Conservation (phyloP, 2,113 vertebrate genomes). For the Oriolus oriolus region DNA sequence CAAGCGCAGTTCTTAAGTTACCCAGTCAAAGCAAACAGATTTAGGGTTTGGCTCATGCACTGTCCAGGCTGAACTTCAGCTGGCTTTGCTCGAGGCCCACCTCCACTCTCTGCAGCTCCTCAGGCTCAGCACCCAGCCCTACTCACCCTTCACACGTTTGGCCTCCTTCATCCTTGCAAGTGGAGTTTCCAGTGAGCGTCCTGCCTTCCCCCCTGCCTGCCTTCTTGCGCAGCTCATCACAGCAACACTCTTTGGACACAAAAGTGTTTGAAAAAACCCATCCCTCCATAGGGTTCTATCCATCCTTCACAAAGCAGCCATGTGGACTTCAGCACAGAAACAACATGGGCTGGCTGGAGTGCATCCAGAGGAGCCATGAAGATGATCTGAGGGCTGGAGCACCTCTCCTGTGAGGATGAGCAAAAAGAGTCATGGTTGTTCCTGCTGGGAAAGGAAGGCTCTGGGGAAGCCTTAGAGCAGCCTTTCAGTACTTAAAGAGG, state of each 20-base stretch:
- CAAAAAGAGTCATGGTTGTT: background rate
- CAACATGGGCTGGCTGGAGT: background rate
- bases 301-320: background rate
- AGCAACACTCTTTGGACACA: background rate
- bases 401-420: background rate
- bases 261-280: background rate
- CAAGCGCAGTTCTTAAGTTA: background rate
- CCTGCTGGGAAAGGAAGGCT: background rate
- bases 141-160: background rate
- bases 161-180: background rate
- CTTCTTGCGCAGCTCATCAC: background rate
- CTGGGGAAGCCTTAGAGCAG: background rate
- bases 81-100: background rate
- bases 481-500: background rate
- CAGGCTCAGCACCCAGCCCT: background rate
- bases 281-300: background rate
- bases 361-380: background rate
- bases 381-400: background rate
- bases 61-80: background rate
- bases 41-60: background rate
- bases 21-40: background rate
- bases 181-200: background rate
- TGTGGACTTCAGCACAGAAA: background rate
- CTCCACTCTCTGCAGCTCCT: background rate
- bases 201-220: background rate